phyloP scores from a whole-genome alignment of 2,113 vertebrate species.

The Nicator chloris region DNA sequence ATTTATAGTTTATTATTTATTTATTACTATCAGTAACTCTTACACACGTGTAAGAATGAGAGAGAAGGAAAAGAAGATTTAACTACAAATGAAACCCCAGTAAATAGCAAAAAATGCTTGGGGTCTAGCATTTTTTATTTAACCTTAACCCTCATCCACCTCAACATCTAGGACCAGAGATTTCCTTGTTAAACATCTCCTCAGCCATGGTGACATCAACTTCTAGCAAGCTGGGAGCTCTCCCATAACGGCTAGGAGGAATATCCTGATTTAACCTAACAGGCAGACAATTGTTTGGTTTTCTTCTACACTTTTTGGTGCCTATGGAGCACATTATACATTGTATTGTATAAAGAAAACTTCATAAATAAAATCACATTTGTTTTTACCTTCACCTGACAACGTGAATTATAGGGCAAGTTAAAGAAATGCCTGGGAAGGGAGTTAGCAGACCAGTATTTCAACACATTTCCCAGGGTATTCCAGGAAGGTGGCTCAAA shows the following conservation, averaged over 20 bases:
- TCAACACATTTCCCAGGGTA: background rate
- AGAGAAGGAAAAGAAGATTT: background rate
- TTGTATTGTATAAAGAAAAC: background rate
- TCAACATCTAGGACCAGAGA: background rate
- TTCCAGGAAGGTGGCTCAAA: background rate
- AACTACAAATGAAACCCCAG: background rate
- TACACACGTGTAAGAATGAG: background rate
- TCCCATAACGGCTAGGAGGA: background rate
- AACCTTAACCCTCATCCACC: background rate
- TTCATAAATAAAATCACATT: background rate
- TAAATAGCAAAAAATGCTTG: background rate
- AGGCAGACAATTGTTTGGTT: background rate
- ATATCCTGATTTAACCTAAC: background rate
- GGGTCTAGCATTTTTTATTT: background rate
- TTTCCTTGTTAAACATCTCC: background rate
- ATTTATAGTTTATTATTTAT: too few species aligned
- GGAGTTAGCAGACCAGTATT: background rate
- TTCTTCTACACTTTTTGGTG: background rate
- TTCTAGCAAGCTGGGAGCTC: background rate
- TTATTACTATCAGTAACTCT: background rate
- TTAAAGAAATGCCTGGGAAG: background rate
- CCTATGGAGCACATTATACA: background rate
- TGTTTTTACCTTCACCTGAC: background rate
- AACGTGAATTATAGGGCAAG: background rate
- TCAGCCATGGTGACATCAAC: background rate